phyloP scores from a whole-genome alignment of 2,797 vertebrate species.

The Zenarchopterus dispar region DNA sequence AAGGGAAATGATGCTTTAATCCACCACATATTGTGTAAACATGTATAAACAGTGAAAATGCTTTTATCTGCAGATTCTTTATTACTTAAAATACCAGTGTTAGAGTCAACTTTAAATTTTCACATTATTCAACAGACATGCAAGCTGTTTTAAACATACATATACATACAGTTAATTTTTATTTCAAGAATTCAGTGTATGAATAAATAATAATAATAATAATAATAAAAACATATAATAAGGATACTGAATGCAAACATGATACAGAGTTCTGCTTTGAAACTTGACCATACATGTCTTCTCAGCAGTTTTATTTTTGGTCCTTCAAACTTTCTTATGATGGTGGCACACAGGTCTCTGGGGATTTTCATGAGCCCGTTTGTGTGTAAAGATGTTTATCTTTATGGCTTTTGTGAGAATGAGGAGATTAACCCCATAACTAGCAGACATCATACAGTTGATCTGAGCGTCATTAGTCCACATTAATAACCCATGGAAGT shows the following conservation, averaged over 20 bases:
- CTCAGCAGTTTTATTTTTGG: slow-evolving; percentile 62
- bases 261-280: slow-evolving; percentile 8
- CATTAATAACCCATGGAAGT: slow-evolving; percentile 85
- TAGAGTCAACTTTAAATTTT: background rate
- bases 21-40: background rate
- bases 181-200: background rate
- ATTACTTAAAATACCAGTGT: too few relatives aligned
- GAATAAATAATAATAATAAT: too few relatives aligned
- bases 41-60: background rate
- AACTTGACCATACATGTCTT: slow-evolving; percentile 45
- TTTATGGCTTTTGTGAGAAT: slow-evolving; percentile 76
- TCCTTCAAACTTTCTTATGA: slow-evolving; percentile 73
- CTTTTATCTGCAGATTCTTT: background rate
- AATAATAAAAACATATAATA: background rate
- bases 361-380: slow-evolving; percentile 66
- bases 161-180: background rate
- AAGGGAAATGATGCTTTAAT: background rate
- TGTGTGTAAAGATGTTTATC: slow-evolving; percentile 77
- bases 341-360: slow-evolving; percentile 58
- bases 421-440: slow-evolving; percentile 84
- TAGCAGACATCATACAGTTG: slow-evolving; percentile 80
- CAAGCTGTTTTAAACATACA: background rate
- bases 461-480: slow-evolving; percentile 85
- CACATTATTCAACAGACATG: background rate
- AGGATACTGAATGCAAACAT: background rate